Conservation (phyloP, 1,140 invertebrate genomes). For the Stegodyphus mimosarum region DNA sequence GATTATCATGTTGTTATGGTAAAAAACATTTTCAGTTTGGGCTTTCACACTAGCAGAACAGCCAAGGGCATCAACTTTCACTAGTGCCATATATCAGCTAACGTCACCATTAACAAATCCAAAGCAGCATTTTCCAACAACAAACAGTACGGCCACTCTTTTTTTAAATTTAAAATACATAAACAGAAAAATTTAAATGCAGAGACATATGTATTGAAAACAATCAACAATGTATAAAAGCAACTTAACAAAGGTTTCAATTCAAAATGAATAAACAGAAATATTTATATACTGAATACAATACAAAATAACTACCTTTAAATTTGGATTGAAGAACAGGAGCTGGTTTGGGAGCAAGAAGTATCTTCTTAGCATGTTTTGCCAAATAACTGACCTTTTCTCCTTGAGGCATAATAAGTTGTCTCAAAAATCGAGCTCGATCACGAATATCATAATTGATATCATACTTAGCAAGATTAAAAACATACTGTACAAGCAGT, state of each 20-base stretch:
- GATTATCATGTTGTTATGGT: too few species aligned
- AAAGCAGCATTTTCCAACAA: too few species aligned
- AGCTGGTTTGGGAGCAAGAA: slow-evolving; percentile 92
- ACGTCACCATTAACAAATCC: too few species aligned
- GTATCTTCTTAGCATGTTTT: slow-evolving; percentile 83
- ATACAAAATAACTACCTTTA: slow-evolving; percentile 33
- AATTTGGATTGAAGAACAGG: slow-evolving; percentile 70
- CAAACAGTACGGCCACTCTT: too few species aligned
- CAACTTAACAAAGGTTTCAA: not conserved
- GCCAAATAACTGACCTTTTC: slow-evolving; percentile 71
- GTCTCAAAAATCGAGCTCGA: slow-evolving; percentile 85
- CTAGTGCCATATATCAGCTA: too few species aligned
- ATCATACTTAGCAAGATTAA: slow-evolving; percentile 97
- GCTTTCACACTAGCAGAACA: too few species aligned
- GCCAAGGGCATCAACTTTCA: too few species aligned
- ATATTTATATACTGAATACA: not conserved
- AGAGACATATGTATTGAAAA: not conserved
- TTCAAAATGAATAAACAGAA: not conserved
- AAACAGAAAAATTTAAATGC: too few species aligned
- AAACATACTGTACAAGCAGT: slow-evolving; percentile 91
- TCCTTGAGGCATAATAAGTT: slow-evolving; percentile 79
- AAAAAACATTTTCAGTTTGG: too few species aligned
- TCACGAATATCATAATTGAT: slow-evolving; percentile 98
- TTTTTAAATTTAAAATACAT: too few species aligned
- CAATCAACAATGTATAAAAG: not conserved